phyloP scores from a whole-genome alignment of 2,113 vertebrate genomes.

The Marmota monax region DNA sequence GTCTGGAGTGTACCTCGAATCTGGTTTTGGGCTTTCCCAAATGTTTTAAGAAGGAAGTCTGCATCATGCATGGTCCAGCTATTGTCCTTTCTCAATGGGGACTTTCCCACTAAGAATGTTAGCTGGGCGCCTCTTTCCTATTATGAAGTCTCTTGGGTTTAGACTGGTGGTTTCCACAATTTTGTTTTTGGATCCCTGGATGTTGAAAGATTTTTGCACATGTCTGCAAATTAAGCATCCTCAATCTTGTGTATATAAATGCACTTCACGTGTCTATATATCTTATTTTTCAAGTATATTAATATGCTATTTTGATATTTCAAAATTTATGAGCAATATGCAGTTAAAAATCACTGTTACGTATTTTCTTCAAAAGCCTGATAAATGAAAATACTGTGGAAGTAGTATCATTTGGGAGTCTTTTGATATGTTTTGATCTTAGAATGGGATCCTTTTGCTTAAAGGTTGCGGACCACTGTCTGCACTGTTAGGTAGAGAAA shows the following conservation, averaged over 20 bases:
- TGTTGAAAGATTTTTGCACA: not conserved
- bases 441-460: not conserved
- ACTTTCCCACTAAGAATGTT: not conserved
- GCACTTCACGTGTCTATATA: not conserved
- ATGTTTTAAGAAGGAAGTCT: not conserved
- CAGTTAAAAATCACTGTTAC: not conserved
- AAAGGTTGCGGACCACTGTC: constrained; percentile 19
- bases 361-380: constrained; percentile 15
- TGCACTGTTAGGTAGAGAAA: not conserved
- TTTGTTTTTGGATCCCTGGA: not conserved
- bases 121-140: not conserved
- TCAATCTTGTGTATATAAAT: not conserved
- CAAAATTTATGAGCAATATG: not conserved
- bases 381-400: not conserved
- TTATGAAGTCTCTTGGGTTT: not conserved
- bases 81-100: not conserved
- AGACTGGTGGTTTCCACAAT: not conserved
- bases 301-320: constrained; percentile 29
- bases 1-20: not conserved
- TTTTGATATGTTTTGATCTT: constrained; percentile 23
- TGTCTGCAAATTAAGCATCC: constrained; percentile 16
- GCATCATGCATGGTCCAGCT: not conserved
- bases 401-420: not conserved
- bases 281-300: not conserved
- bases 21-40: not conserved